A percentile compares a stretch with the other conserved stretches of the same genome.
Evolutionary conservation across 2,888 invertebrate species (phyloP).

Genomic region (Ecdyonurus torrentis): DNA sequence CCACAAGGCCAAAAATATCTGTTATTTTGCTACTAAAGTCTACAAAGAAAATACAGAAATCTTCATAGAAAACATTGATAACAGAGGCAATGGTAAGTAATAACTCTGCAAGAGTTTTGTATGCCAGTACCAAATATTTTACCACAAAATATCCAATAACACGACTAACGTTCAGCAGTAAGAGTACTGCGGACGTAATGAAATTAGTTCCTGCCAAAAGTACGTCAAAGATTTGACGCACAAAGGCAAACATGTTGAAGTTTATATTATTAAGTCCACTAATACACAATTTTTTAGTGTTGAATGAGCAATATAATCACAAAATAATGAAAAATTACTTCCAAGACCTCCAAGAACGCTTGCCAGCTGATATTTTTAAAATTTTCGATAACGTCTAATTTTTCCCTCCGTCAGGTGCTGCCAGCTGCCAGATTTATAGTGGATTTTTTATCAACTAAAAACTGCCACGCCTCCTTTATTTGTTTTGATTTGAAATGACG

Average conservation of each 20-base stretch:
- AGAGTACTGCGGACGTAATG: background rate
- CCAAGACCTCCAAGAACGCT: background rate
- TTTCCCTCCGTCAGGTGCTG: background rate
- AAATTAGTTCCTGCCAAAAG: background rate
- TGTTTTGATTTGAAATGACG: too few species aligned
- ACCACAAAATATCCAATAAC: constrained; percentile 6
- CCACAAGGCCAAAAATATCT: background rate
- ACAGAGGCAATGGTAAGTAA: background rate
- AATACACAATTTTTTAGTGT: too few species aligned
- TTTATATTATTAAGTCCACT: background rate
- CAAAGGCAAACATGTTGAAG: background rate
- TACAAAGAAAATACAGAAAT: constrained; percentile 5
- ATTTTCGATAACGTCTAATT: background rate
- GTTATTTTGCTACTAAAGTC: constrained; percentile 5
- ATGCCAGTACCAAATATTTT: background rate
- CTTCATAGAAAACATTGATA: constrained; percentile 6
- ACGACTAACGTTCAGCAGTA: background rate
- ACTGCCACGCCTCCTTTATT: background rate
- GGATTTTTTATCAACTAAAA: background rate
- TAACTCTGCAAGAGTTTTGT: background rate
- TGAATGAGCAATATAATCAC: background rate
- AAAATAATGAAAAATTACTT: background rate
- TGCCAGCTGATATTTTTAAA: background rate
- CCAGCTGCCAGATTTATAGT: background rate
- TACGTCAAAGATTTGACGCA: background rate